Percentiles rank a stretch among this genome's conserved stretches.
phyloP scores from a whole-genome alignment of 2,113 vertebrate species.

The Ciconia maguari region DNA sequence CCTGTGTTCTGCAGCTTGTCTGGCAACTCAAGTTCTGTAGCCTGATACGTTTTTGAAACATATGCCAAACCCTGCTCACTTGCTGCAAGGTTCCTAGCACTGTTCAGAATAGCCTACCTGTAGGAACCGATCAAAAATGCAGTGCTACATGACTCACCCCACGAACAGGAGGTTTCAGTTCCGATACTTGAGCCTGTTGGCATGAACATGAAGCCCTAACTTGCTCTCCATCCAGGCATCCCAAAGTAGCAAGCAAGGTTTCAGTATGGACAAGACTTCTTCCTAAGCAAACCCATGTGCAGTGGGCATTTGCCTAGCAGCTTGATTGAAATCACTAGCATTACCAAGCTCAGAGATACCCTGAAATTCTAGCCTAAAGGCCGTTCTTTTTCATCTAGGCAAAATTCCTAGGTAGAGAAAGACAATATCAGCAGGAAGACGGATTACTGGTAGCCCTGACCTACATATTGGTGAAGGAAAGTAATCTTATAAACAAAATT shows the following conservation, averaged over 20 bases:
- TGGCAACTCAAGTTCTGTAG: background rate
- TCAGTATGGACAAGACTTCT: background rate
- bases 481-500: background rate
- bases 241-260: background rate
- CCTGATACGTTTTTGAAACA: background rate
- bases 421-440: background rate
- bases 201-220: background rate
- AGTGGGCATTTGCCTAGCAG: background rate
- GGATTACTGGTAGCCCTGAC: background rate
- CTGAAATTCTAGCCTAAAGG: background rate
- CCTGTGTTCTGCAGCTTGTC: background rate
- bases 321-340: background rate
- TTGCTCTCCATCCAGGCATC: background rate
- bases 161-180: accelerated
- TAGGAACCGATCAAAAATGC: background rate
- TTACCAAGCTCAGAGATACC: background rate
- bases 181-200: background rate
- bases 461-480: background rate
- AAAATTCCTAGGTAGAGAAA: background rate
- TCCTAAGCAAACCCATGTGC: background rate
- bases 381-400: background rate
- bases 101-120: background rate
- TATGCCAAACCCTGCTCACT: background rate
- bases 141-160: background rate
- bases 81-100: background rate